A percentile compares a stretch with the other conserved stretches of the same genome.
Evolutionary conservation across 2,113 vertebrate species (phyloP).

Genomic region (Ictidomys tridecemlineatus): DNA sequence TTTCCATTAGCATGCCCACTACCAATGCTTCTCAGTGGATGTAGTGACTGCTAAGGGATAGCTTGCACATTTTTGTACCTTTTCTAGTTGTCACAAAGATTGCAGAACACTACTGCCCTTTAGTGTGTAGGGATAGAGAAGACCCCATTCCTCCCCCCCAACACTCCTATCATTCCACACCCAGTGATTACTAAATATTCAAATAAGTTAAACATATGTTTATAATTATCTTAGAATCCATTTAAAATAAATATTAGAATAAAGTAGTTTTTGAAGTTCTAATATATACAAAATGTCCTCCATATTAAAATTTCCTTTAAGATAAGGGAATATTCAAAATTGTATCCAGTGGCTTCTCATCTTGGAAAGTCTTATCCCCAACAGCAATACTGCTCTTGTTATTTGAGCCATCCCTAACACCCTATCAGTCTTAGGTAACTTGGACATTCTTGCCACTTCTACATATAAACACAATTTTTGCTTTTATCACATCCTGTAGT

Average conservation of each 20-base stretch:
- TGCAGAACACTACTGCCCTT: fast-evolving
- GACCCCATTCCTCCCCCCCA: too few species aligned
- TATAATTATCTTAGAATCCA: neutral
- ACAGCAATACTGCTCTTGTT: neutral
- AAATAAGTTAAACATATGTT: neutral
- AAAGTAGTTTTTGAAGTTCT: neutral
- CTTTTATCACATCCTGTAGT: neutral
- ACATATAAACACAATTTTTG: neutral
- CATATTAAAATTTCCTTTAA: neutral
- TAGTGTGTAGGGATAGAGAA: fast-evolving
- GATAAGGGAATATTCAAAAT: neutral
- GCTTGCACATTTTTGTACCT: neutral
- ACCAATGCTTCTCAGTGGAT: neutral
- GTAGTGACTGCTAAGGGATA: fast-evolving
- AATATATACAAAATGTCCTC: neutral
- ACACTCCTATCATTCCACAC: neutral
- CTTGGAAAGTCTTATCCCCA: neutral
- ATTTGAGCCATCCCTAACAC: neutral
- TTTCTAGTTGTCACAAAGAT: neutral
- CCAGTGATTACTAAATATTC: neutral
- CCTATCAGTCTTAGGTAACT: neutral
- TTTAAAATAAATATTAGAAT: neutral
- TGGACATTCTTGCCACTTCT: neutral
- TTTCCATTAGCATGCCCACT: neutral
- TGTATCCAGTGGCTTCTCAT: neutral